A percentile compares a stretch with the other conserved stretches of the same genome.
phyloP scores from a whole-genome alignment of 1,140 invertebrate species.

The Vanessa atalanta region DNA sequence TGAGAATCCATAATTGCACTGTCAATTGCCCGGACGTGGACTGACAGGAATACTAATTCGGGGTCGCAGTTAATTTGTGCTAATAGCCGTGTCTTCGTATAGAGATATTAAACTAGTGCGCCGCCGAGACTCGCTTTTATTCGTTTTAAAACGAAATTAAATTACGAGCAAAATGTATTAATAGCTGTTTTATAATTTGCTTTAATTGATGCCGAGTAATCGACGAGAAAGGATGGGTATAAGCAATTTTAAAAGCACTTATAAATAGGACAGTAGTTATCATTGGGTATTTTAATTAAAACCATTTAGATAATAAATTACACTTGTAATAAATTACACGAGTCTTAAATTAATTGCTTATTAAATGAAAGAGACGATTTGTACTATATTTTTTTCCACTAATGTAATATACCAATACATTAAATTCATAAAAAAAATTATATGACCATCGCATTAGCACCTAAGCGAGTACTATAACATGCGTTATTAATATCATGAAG shows the following conservation, averaged over 20 bases:
- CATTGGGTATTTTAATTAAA: slow-evolving; percentile 32
- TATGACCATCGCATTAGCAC: background rate
- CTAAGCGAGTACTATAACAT: slow-evolving; percentile 1
- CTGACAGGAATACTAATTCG: slow-evolving; percentile 34
- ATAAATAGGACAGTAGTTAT: slow-evolving; percentile 25
- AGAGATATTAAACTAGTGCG: slow-evolving; percentile 23
- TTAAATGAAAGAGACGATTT: slow-evolving; percentile 7
- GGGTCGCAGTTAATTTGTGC: slow-evolving; percentile 32
- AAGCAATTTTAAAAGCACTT: slow-evolving; percentile 23
- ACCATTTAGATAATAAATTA: slow-evolving; percentile 27
- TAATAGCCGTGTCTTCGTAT: slow-evolving; percentile 27
- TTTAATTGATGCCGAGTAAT: slow-evolving; percentile 26
- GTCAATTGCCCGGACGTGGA: slow-evolving; percentile 43
- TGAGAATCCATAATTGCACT: slow-evolving; percentile 61
- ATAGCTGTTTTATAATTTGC: slow-evolving; percentile 27
- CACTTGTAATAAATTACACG: slow-evolving; percentile 18
- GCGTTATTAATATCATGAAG: slow-evolving; percentile 10
- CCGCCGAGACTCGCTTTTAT: background rate
- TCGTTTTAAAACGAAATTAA: slow-evolving; percentile 20
- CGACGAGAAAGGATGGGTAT: slow-evolving; percentile 15
- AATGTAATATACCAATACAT: slow-evolving; percentile 2
- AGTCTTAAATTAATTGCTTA: slow-evolving; percentile 10
- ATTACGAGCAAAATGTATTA: slow-evolving; percentile 1
- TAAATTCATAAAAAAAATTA: background rate
- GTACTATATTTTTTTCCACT: slow-evolving; percentile 3